Evolutionary conservation across 2,113 vertebrate genomes (phyloP).

Genomic region (human): GRCh38 chr5:84614501-84615000

Average conservation of each 20-base stretch:
- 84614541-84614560: background rate
- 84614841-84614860: background rate
- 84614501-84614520: background rate
- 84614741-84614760: fast-evolving
- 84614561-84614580: background rate
- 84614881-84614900: background rate
- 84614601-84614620: background rate
- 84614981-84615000: conserved; percentile 56
- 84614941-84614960: conserved; percentile 64
- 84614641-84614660: background rate
- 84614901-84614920: background rate
- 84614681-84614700: no score
- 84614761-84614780: background rate
- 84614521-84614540: background rate
- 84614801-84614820: conserved; percentile 46
- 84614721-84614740: no score
- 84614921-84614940: conserved; percentile 51
- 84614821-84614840: background rate
- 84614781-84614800: conserved; percentile 15
- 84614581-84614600: background rate
- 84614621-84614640: fast-evolving
- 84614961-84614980: conserved; percentile 59
- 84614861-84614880: conserved; percentile 12
- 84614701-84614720: no score
- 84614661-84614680: no score